phyloP scores from a whole-genome alignment of 2,113 vertebrate species.

The Gobio gobio region DNA sequence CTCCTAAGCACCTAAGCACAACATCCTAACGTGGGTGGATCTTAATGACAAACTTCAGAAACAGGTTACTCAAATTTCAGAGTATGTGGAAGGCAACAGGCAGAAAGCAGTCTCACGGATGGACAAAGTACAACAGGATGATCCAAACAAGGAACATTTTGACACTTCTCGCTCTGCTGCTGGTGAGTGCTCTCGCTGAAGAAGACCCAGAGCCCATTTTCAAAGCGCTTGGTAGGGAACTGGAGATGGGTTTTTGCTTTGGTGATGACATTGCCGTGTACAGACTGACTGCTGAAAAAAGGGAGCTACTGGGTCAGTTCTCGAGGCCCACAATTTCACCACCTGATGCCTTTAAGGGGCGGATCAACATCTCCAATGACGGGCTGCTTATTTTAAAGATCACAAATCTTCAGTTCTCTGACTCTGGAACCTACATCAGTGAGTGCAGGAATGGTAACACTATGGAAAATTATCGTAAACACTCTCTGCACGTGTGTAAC shows the following conservation, averaged over 20 bases:
- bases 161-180: slow-evolving; percentile 61
- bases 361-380: slow-evolving; percentile 46
- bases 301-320: slow-evolving; percentile 71
- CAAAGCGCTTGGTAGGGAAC: slow-evolving; percentile 26
- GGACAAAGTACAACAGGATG: slow-evolving; percentile 61
- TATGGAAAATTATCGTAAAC: slow-evolving; percentile 26
- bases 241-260: slow-evolving; percentile 74
- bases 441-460: slow-evolving; percentile 70
- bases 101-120: slow-evolving; percentile 49
- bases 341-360: slow-evolving; percentile 58
- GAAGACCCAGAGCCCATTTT: slow-evolving; percentile 57
- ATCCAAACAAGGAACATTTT: slow-evolving; percentile 12
- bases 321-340: slow-evolving; percentile 43
- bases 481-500: slow-evolving; percentile 67
- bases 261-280: slow-evolving; percentile 72
- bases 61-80: slow-evolving; percentile 41
- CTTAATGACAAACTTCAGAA: slow-evolving; percentile 51
- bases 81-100: slow-evolving; percentile 4
- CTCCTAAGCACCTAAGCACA: slow-evolving; percentile 12
- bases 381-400: slow-evolving; percentile 68
- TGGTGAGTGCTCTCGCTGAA: slow-evolving; percentile 50
- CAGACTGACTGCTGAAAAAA: slow-evolving; percentile 55
- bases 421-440: slow-evolving; percentile 69
- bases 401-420: slow-evolving; percentile 58
- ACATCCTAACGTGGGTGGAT: slow-evolving; percentile 66